phyloP scores from a whole-genome alignment of 2,888 invertebrate species.

The Xiphydria camelus region DNA sequence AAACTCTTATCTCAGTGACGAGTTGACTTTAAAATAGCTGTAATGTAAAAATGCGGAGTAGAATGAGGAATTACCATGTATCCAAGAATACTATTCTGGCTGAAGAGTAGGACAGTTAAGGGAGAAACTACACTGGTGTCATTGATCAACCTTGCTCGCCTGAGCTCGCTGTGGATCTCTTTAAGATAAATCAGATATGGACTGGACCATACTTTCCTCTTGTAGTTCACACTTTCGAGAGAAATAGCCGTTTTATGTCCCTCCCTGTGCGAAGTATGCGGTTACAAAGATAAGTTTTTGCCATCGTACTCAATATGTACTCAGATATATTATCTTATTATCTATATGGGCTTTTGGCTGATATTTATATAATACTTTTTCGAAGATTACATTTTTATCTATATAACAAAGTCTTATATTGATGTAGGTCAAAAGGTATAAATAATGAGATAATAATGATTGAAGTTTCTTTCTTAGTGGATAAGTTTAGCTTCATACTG shows the following conservation, averaged over 20 bases:
- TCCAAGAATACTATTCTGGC: constrained; percentile 32
- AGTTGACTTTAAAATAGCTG: too few species aligned
- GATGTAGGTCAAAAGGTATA: too few species aligned
- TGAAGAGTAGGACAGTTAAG: constrained; percentile 64
- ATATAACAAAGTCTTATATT: too few species aligned
- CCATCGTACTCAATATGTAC: constrained; percentile 3
- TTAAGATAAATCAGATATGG: constrained; percentile 63
- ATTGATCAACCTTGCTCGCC: constrained; percentile 62
- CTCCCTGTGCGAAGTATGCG: constrained; percentile 55
- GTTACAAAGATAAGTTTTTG: constrained; percentile 11
- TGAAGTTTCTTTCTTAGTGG: too few species aligned
- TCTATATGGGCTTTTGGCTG: too few species aligned
- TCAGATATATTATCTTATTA: constrained; percentile 7
- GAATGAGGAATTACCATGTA: constrained; percentile 38
- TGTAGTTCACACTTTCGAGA: constrained; percentile 69
- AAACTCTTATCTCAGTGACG: too few species aligned
- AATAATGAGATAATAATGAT: too few species aligned
- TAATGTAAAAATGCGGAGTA: too few species aligned
- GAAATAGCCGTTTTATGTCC: constrained; percentile 64
- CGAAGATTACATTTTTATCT: too few species aligned
- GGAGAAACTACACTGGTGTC: constrained; percentile 66
- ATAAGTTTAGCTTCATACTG: too few species aligned
- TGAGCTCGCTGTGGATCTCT: constrained; percentile 62
- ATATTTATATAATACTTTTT: too few species aligned
- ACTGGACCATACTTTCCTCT: constrained; percentile 56